Evolutionary conservation across 2,888 invertebrate species (phyloP), one percentile per base, ranked within the genome.

Genomic region (Bhutanitis thaidina): DNA sequence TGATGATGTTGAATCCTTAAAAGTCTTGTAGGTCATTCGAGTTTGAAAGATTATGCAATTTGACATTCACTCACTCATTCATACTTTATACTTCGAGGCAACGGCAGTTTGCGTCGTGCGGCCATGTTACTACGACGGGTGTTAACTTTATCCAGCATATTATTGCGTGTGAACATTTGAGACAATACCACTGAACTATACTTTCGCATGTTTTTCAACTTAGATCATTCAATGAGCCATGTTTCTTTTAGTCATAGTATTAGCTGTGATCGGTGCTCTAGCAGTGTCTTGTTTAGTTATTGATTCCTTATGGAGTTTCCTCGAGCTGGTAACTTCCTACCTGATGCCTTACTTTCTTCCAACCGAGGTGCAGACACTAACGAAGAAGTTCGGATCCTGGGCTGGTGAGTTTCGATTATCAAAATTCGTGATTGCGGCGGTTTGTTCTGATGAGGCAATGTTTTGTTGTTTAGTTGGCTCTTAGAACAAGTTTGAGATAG

Each of bases 311-410:
- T 92, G 92, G 90, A 92, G 92, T 58, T 69, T 92, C 0, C 61
- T 93, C 53, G 91, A 92, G 62, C 81, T 92, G 49, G 62, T 90
- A 37, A 90, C 91, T 60, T 91, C 93, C 1, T 73, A 93, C 65
- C 73, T 95, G 69, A 91, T 92, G 71, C 94, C 94, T 15, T 93
- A 91, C 61, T 92, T 94, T 67, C 83, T 93, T 58, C 92, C 93
- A 0, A 72, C 91, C 47, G 91, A 93, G 67, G 92, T 92, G 58
- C 85, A 90, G 61, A 81, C 90, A 10, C 74, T 94, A 49, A 69
- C 85, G 32, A 92, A 93, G 69, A 93, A 92, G 73, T 97, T 92
- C 75, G 97, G 97, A 65, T 89, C 93, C 55, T 97, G 97, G 97
- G 97, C 97, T 73, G 94, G 97, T 97, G 77, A 92, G 92, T 87